Evolutionary conservation across 1,140 invertebrate genomes (phyloP).

Genomic region (Lepidurus apus): DNA sequence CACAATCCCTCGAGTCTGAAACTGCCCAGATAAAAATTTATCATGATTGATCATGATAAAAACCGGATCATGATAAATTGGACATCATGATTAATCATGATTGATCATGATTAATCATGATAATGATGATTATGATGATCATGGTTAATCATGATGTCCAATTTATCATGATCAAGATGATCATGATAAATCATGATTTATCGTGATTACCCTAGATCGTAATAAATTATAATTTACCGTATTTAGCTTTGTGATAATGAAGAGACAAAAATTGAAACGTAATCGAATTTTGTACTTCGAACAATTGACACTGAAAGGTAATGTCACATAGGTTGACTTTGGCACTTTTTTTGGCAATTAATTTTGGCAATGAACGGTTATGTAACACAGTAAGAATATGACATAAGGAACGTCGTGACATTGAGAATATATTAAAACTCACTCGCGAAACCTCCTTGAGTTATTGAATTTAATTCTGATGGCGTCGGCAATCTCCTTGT

Average conservation of each 20-base stretch:
- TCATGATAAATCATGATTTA: neutral
- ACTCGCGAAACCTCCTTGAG: neutral
- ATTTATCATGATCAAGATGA: too few relatives aligned
- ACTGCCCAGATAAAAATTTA: too few relatives aligned
- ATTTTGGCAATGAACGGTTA: too few relatives aligned
- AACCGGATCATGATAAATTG: too few relatives aligned
- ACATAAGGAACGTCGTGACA: neutral
- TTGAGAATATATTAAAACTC: neutral
- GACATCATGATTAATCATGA: neutral
- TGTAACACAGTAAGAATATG: neutral
- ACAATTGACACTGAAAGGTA: neutral
- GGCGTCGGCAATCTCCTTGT: neutral
- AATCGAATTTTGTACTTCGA: neutral
- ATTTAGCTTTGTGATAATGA: neutral
- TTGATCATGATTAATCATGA: neutral
- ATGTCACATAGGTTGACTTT: neutral
- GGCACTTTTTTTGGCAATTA: too few relatives aligned
- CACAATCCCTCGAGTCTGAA: too few relatives aligned
- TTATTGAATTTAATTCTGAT: neutral
- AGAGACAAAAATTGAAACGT: neutral
- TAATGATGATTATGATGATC: neutral
- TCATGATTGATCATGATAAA: too few relatives aligned
- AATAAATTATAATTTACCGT: neutral
- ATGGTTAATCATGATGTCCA: too few relatives aligned
- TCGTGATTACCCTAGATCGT: neutral